These are phyloP conservation scores for Sylvia borin DNA, from an alignment of 2,797 vertebrate genomes.

Conservation along the genomic window DNA sequence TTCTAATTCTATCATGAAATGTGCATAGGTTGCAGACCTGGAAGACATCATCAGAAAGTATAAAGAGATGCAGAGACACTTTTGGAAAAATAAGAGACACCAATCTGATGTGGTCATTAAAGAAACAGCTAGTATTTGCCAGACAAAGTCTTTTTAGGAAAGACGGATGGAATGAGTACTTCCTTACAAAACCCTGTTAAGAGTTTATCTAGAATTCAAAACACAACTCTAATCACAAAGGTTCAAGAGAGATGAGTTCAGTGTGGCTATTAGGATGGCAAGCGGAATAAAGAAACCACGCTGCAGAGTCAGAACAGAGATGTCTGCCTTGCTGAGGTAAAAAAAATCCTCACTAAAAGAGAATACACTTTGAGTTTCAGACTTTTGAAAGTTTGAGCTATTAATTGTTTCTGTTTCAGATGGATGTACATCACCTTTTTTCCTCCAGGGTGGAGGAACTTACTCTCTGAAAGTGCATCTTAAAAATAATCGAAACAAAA, in stretches of 20 bases:
- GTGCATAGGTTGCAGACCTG: neutral
- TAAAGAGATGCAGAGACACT: neutral
- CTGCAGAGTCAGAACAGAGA: neutral
- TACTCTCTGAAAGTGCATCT: neutral
- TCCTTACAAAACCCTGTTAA: neutral
- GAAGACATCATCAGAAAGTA: neutral
- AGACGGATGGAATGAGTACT: neutral
- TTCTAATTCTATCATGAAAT: neutral
- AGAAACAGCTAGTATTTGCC: neutral
- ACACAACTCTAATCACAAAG: neutral
- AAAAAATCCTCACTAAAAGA: neutral
- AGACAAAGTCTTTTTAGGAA: neutral
- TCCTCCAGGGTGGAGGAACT: neutral
- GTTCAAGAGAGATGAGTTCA: neutral
- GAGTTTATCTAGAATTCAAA: neutral
- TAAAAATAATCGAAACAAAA: neutral
- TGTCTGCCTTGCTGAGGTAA: neutral
- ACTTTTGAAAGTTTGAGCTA: neutral
- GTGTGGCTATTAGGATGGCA: neutral
- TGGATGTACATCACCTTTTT: neutral
- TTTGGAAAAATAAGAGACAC: neutral
- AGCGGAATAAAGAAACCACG: rapidly evolving
- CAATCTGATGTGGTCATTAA: neutral
- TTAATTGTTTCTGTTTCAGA: neutral
- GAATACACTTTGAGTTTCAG: neutral